Percentiles rank a stretch among this genome's conserved stretches.
These are phyloP conservation scores for Apodemus agrarius DNA, from an alignment of 2,797 vertebrate genomes.

Conservation along the genomic window DNA sequence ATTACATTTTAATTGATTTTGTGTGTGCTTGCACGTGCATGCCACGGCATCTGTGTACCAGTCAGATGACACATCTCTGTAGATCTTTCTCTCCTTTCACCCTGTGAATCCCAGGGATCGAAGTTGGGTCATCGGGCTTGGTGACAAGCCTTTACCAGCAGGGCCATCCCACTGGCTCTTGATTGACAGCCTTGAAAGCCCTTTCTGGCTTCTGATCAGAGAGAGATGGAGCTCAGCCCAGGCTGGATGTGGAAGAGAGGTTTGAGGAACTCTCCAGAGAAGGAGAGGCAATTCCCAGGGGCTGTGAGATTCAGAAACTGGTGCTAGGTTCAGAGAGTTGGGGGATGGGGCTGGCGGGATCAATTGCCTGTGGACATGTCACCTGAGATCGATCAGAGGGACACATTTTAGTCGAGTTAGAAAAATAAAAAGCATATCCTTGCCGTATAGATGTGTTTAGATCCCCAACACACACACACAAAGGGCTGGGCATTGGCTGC, in stretches of 20 bases:
- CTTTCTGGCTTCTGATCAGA: constrained; percentile 32
- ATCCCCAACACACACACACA: background rate
- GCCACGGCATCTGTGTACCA: background rate
- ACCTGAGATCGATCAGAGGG: constrained; percentile 8
- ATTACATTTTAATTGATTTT: background rate
- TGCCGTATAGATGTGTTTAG: background rate
- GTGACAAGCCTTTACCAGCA: background rate
- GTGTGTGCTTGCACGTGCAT: background rate
- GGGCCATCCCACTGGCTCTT: background rate
- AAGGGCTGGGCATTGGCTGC: background rate
- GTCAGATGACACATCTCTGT: background rate
- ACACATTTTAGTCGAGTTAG: constrained; percentile 28
- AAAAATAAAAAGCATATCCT: constrained; percentile 11
- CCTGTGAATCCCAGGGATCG: too few relatives aligned
- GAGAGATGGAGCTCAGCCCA: background rate
- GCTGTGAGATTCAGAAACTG: constrained; percentile 12
- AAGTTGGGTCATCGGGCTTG: background rate
- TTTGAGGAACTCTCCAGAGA: background rate
- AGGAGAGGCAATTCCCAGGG: background rate
- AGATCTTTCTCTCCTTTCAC: background rate
- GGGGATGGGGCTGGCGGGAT: background rate
- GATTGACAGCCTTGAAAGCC: constrained; percentile 41
- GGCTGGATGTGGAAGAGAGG: background rate
- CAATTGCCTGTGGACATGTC: background rate
- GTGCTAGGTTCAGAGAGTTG: background rate